Base-by-base conservation (phyloP, 2,888 invertebrate species). In the Trichopria drosophilae region DNA sequence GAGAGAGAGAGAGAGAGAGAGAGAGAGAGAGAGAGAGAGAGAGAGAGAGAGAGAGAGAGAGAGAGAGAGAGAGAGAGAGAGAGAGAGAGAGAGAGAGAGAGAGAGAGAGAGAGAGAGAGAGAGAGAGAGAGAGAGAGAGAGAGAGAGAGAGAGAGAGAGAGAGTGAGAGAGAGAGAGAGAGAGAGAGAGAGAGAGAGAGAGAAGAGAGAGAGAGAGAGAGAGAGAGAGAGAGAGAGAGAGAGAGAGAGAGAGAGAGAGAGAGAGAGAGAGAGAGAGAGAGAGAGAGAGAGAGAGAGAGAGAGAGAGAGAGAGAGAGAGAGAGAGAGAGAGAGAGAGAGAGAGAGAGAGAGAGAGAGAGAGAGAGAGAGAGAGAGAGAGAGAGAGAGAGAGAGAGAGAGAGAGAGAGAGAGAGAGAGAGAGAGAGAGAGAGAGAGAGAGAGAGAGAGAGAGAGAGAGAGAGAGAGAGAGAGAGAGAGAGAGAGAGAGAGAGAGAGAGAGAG, bases 371-470 rank as follows among this genome's bases (percentile, higher is more conserved):
- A n/a, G n/a, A n/a, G n/a, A n/a, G n/a, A n/a, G n/a, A n/a, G n/a
- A n/a, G n/a, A n/a, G n/a, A n/a, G n/a, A n/a, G n/a, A n/a, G n/a
- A n/a, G n/a, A n/a, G n/a, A n/a, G n/a, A n/a, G n/a, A n/a, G n/a
- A 13, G 41, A 36, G 22, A 28, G n/a, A 13, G 29, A 15, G 7
- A 9, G 9, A 26, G 9, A 26, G 26, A 12, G n/a, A n/a, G 9
- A 26, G n/a, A 9, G 26, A 9, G n/a, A 26, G 26, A 10, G n/a
- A 12, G n/a, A 26, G n/a, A 26, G 26, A 12, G n/a, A 12, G 26
- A 26, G 26, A 10, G 9, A 12, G n/a, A 26, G 26, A 26, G n/a
- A 12, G 35, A 49, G 23, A 51, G 44, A 42, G 55, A 52, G 50
- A 55, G 54, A 54, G 48, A 36, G n/a, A 32, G 34, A n/a, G n/a